Conservation (phyloP, 2,888 invertebrate species). For the Tenodera sinensis region DNA sequence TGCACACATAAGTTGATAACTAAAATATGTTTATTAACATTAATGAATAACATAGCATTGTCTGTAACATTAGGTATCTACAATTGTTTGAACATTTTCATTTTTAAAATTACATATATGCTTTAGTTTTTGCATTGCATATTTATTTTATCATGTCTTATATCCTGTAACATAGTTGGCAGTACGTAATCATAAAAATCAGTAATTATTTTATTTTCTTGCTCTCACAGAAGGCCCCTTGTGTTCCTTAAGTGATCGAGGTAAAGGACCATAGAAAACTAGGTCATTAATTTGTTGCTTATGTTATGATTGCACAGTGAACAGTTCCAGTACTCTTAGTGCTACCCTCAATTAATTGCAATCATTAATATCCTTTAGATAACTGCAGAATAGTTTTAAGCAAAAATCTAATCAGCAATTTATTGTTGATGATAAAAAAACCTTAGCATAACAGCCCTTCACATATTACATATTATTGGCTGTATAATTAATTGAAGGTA, state of each 20-base stretch:
- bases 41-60: neutral
- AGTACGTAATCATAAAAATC: neutral
- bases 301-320: neutral
- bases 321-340: neutral
- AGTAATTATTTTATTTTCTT: slow-evolving; percentile 18
- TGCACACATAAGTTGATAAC: too few relatives aligned
- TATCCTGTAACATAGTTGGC: neutral
- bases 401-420: too few relatives aligned
- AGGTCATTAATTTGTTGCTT: neutral
- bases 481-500: neutral
- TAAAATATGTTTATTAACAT: too few relatives aligned
- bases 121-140: neutral
- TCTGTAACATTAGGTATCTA: neutral
- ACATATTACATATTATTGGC: neutral
- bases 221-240: slow-evolving; percentile 20
- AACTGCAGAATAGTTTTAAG: too few relatives aligned
- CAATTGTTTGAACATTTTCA: neutral
- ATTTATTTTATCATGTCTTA: neutral
- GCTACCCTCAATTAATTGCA: neutral
- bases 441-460: too few relatives aligned
- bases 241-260: slow-evolving; percentile 17
- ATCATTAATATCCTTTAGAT: neutral
- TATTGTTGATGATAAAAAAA: too few relatives aligned
- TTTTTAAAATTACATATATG: neutral
- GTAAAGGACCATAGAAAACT: neutral